These are phyloP conservation scores for Myotis lucifugus DNA, from an alignment of 2,113 vertebrate genomes.

Conservation along the genomic window DNA sequence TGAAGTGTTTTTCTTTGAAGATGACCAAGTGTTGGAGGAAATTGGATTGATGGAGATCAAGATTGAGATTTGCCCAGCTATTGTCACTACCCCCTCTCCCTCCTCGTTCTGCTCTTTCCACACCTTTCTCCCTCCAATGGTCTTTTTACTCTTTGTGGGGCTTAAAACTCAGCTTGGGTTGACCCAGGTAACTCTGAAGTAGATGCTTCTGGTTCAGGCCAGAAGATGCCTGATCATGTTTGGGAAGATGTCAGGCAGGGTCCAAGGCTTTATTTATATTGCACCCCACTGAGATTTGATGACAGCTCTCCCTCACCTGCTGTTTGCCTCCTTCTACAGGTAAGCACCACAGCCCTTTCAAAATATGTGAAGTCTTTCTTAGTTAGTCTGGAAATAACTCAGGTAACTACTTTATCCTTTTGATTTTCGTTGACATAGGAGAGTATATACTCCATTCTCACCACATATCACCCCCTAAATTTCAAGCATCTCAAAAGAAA, in stretches of 20 bases:
- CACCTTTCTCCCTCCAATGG: background rate
- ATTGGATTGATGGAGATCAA: background rate
- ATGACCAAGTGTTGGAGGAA: slow-evolving; percentile 13
- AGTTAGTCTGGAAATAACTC: background rate
- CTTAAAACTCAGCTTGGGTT: background rate
- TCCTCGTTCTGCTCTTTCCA: background rate
- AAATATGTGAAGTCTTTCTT: background rate
- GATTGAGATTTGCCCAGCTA: background rate
- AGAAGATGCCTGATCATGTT: background rate
- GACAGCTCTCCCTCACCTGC: background rate
- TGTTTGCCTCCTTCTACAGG: background rate
- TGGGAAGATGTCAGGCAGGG: background rate
- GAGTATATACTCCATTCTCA: background rate
- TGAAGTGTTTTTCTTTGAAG: slow-evolving; percentile 40
- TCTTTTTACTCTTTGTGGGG: background rate
- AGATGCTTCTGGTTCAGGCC: background rate
- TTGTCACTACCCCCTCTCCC: background rate
- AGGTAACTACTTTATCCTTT: background rate
- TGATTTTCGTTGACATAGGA: background rate
- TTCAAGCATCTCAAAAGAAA: slow-evolving; percentile 17
- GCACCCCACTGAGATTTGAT: background rate
- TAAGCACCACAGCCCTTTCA: background rate
- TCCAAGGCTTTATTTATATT: background rate
- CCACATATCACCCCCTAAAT: background rate
- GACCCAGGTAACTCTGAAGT: slow-evolving; percentile 26